Conservation (phyloP, 2,888 invertebrate species). For the Frankliniella fusca region DNA sequence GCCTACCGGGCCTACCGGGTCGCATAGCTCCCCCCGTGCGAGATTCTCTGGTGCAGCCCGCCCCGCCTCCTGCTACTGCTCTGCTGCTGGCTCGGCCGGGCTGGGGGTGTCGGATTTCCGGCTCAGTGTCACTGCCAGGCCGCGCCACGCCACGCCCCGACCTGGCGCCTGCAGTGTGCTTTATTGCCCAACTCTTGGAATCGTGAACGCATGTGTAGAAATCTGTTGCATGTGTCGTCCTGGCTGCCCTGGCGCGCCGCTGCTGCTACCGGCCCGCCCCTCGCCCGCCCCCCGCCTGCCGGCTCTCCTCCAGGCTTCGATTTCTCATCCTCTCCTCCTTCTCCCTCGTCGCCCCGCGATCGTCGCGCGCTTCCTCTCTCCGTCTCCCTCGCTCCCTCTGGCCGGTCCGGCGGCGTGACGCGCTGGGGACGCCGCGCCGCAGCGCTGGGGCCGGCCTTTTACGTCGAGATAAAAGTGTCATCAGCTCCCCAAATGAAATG, state of each 20-base stretch:
- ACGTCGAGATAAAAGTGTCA: not conserved
- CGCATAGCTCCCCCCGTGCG: too few species aligned
- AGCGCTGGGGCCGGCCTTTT: not conserved
- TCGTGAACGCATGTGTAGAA: not conserved
- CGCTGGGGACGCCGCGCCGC: not conserved
- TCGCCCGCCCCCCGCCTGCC: not conserved
- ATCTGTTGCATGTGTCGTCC: constrained; percentile 17
- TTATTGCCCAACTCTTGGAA: constrained; percentile 1
- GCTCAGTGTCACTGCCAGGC: not conserved
- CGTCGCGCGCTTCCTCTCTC: not conserved
- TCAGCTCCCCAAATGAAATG: not conserved
- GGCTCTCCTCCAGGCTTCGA: not conserved
- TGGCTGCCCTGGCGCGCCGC: not conserved
- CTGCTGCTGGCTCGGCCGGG: not conserved
- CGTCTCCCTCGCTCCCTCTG: not conserved
- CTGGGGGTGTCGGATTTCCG: constrained; percentile 5
- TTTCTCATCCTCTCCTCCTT: too few species aligned
- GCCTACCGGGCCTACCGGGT: too few species aligned
- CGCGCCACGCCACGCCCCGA: not conserved
- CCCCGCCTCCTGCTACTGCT: not conserved
- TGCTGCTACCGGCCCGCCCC: not conserved
- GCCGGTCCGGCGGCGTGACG: not conserved
- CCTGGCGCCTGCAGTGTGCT: constrained; percentile 18
- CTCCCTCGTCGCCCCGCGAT: not conserved
- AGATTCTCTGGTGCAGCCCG: not conserved